Conservation (phyloP, 2,113 vertebrate genomes). For the Rhinichthys klamathensis region DNA sequence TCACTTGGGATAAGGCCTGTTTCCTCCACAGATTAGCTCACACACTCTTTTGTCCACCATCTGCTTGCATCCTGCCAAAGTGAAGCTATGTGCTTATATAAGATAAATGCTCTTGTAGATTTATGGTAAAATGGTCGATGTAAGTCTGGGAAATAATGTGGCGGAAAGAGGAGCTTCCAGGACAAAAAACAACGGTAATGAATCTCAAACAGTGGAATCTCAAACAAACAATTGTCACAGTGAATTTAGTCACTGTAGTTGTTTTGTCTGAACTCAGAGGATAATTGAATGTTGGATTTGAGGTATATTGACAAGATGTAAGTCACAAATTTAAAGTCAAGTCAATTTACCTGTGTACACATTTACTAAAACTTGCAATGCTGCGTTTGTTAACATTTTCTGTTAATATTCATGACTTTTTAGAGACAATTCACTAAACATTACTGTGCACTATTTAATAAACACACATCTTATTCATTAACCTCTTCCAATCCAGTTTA, state of each 20-base stretch:
- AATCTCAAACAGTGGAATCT: conserved; percentile 6
- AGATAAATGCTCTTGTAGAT: conserved; percentile 32
- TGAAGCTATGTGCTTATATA: neutral
- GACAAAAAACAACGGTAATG: conserved; percentile 5
- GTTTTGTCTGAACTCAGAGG: conserved; percentile 1
- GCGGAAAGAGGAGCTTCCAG: neutral
- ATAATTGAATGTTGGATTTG: neutral
- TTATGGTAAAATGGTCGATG: neutral
- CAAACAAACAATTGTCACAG: conserved; percentile 21
- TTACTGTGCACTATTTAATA: neutral
- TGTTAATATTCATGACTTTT: neutral
- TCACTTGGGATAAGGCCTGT: neutral
- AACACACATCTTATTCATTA: neutral
- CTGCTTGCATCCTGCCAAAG: conserved; percentile 14
- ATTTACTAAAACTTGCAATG: neutral
- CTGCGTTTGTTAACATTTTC: neutral
- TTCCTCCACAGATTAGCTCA: neutral
- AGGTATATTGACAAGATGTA: neutral
- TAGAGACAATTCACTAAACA: neutral
- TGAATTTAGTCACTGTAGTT: neutral
- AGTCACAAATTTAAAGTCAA: conserved; percentile 1
- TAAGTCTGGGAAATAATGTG: conserved; percentile 20
- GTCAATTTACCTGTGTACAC: neutral
- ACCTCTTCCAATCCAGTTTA: neutral
- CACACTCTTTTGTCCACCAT: conserved; percentile 6